phyloP scores from a whole-genome alignment of 2,797 vertebrate species.

The Falco naumanni region DNA sequence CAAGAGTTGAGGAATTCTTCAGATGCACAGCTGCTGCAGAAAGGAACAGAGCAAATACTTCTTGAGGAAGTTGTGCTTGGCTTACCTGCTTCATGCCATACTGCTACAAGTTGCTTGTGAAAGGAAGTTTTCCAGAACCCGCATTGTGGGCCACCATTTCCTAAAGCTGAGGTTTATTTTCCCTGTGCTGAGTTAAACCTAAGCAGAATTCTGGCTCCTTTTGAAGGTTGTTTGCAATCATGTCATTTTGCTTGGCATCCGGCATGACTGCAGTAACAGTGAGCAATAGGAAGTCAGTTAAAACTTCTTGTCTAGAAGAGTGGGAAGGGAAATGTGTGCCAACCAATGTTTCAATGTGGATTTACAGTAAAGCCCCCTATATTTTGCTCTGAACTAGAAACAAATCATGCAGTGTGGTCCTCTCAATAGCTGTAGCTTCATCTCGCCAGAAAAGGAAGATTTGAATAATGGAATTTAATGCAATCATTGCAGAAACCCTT shows the following conservation, averaged over 20 bases:
- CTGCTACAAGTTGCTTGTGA: not conserved
- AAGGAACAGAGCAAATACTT: not conserved
- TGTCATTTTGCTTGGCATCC: not conserved
- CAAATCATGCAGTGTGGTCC: fast-evolving
- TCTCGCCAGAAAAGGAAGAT: not conserved
- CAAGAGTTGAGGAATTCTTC: not conserved
- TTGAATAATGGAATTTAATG: not conserved
- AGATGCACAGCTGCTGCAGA: not conserved
- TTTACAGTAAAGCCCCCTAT: not conserved
- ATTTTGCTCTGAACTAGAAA: not conserved
- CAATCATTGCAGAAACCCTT: not conserved
- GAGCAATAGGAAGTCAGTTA: not conserved
- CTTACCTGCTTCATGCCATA: not conserved
- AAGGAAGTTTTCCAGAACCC: not conserved
- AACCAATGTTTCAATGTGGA: not conserved
- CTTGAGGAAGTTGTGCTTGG: not conserved
- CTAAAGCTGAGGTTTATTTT: not conserved
- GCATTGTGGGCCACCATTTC: not conserved
- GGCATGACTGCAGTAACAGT: not conserved
- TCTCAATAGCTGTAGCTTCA: not conserved
- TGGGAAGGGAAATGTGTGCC: not conserved
- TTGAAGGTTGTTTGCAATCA: not conserved
- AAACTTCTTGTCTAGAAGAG: not conserved
- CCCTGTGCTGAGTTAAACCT: not conserved
- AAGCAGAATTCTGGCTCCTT: not conserved